These are phyloP conservation scores for Ciconia boyciana DNA, from an alignment of 2,113 vertebrate species.

Conservation along the genomic window DNA sequence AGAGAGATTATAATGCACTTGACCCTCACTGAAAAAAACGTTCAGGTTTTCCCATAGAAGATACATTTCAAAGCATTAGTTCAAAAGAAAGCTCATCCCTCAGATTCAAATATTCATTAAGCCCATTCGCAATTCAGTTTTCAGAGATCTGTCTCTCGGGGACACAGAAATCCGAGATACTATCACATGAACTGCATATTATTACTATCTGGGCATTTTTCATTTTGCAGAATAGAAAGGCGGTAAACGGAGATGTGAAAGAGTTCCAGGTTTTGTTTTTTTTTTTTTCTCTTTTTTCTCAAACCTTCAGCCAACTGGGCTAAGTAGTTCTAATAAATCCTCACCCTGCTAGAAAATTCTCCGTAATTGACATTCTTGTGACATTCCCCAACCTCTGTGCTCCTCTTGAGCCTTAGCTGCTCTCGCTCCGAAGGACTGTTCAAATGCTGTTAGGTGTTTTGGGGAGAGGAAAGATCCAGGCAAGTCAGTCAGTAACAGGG, in stretches of 20 bases:
- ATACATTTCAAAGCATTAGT: not conserved
- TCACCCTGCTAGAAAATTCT: not conserved
- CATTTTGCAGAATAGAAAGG: not conserved
- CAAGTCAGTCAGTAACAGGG: not conserved
- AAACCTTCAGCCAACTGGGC: not conserved
- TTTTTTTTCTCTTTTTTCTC: not conserved
- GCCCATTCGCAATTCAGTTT: not conserved
- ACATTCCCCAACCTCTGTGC: not conserved
- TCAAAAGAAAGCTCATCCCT: not conserved
- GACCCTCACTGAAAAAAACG: not conserved
- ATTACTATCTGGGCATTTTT: not conserved
- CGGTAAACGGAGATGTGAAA: not conserved
- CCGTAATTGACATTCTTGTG: not conserved
- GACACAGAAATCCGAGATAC: not conserved
- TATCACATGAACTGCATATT: not conserved
- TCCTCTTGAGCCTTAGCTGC: not conserved
- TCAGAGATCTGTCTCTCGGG: not conserved
- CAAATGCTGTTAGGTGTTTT: not conserved
- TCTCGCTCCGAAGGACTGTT: not conserved
- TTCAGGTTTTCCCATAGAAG: not conserved
- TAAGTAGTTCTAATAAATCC: not conserved
- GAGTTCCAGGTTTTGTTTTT: not conserved
- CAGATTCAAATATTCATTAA: conserved; percentile 16
- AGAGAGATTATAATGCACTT: not conserved
- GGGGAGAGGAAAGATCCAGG: not conserved